Base-by-base conservation (phyloP, 2,113 vertebrate genomes). In the Salminus brasiliensis region DNA sequence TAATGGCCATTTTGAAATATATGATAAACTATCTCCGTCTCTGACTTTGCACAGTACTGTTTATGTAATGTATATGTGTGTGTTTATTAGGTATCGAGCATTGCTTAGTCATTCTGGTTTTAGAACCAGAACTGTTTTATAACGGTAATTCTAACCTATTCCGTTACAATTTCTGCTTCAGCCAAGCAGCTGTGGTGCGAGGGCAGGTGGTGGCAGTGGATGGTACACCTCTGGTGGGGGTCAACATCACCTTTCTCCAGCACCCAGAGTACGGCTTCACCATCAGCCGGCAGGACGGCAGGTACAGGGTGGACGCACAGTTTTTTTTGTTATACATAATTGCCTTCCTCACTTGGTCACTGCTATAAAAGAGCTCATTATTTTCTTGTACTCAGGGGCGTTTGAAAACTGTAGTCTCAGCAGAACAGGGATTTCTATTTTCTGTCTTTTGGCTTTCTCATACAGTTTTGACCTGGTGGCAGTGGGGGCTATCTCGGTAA, bases 381-480 rank as follows among this genome's bases (percentile, higher is more conserved):
- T 62, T 60, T 11, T 23, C 15, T 63, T 29, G 30, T 18, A 36
- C 13, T 36, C 32, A 39, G 32, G 30, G 62, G 10, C 30, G 6
- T 63, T 63, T 16, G 12, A 29, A 30, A 60, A 63, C 30, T 63
- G 30, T 63, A 39, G 30, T 39, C 1, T 65, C 32, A 65, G 62
- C 62, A 39, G 30, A 60, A 60, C 11, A 67, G 11, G 52, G 25
- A 23, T 81, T 9, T 43, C 15, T 62, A 11, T 57, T 25, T 11
- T 43, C 73, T 18, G 8, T 78, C 43, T 72, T 27, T 41, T 55
- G n/a, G 8, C 36, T 72, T 36, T 41, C 57, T 36, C n/a, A 32
- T 89, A 18, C 85, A 99, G 97, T 89, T 99, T 98, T 88, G 97
- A 99, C 88, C 92, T 99, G 30, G 95, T 99, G 87, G 96, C 96